These are phyloP conservation scores for Eriosoma lanigerum DNA, from an alignment of 1,140 invertebrate genomes.

Conservation along the genomic window DNA sequence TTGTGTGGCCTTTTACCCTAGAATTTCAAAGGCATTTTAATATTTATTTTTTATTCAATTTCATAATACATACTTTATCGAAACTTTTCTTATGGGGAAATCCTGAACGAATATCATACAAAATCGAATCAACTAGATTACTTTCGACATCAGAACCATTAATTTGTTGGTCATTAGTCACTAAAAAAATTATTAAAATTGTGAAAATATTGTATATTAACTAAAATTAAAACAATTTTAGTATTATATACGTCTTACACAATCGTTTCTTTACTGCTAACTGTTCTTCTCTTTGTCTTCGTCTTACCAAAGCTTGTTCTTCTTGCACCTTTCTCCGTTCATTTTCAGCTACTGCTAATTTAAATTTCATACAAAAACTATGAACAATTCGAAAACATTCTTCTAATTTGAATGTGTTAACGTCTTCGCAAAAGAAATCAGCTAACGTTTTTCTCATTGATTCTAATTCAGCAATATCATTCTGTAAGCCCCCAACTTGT, in stretches of 20 bases:
- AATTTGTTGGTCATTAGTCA: conserved; percentile 55
- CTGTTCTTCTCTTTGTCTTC: conserved; percentile 76
- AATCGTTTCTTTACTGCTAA: conserved; percentile 65
- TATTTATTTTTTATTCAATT: not conserved
- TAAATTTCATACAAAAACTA: conserved; percentile 83
- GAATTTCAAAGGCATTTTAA: not conserved
- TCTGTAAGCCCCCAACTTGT: conserved; percentile 75
- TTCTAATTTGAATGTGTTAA: conserved; percentile 86
- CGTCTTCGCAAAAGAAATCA: conserved; percentile 95
- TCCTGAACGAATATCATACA: conserved; percentile 71
- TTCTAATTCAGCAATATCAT: conserved; percentile 81
- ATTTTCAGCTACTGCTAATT: conserved; percentile 80
- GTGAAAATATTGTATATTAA: not conserved
- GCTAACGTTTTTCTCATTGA: conserved; percentile 75
- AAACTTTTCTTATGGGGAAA: conserved; percentile 62
- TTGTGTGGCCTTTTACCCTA: conserved; percentile 62
- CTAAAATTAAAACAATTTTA: not conserved
- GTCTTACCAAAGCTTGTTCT: conserved; percentile 74
- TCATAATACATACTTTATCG: conserved; percentile 55
- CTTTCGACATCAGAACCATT: conserved; percentile 77
- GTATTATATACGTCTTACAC: conserved; percentile 59
- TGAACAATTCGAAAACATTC: conserved; percentile 91
- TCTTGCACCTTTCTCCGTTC: conserved; percentile 75
- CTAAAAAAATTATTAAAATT: not conserved
- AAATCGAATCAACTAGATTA: conserved; percentile 71